phyloP scores from a whole-genome alignment of 2,888 invertebrate species.

The Himalopsyche japonica region DNA sequence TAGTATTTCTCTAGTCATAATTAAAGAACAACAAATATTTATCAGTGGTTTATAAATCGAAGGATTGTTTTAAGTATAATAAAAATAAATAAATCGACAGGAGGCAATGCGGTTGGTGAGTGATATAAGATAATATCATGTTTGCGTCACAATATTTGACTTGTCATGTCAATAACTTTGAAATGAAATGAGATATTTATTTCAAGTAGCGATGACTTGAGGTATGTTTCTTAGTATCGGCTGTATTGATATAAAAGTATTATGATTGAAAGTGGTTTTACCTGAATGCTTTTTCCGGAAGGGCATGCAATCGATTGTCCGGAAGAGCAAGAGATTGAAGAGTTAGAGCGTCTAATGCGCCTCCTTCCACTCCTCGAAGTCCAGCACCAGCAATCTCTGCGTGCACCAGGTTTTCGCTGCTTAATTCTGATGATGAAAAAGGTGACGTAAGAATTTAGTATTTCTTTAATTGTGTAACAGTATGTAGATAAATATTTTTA shows the following conservation, averaged over 20 bases:
- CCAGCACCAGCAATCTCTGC: conserved; percentile 83
- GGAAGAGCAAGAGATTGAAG: conserved; percentile 81
- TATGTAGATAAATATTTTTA: no score
- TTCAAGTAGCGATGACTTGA: not conserved
- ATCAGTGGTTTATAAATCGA: no score
- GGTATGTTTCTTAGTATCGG: no score
- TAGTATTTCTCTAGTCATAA: no score
- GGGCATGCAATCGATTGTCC: conserved; percentile 80
- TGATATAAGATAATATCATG: no score
- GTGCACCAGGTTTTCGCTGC: conserved; percentile 62
- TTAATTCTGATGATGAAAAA: conserved; percentile 58
- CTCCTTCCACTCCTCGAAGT: conserved; percentile 78
- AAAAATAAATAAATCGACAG: no score
- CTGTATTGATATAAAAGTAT: not conserved
- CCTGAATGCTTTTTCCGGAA: conserved; percentile 81
- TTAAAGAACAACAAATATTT: no score
- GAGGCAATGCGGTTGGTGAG: no score
- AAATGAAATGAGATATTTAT: not conserved
- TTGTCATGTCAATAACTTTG: not conserved
- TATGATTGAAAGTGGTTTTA: conserved; percentile 47
- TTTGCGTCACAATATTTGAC: no score
- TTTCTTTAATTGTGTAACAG: no score
- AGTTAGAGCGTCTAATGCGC: conserved; percentile 74
- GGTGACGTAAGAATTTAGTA: no score
- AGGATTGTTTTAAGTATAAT: no score